Conservation (phyloP, 2,797 vertebrate species). For the Adrianichthys oophorus region DNA sequence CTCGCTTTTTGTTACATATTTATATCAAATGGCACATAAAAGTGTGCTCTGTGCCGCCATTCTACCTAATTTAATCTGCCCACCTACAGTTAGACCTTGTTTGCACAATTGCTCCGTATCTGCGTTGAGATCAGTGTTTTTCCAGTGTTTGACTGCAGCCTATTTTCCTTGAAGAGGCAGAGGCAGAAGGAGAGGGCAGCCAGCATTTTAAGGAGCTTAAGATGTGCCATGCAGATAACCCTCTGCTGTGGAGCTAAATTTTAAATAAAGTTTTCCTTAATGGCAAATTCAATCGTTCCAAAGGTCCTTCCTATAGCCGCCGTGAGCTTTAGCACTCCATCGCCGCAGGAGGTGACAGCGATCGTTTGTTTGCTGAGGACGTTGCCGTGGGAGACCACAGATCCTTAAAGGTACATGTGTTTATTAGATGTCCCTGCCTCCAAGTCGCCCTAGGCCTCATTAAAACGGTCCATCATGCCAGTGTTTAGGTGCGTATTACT, state of each 20-base stretch:
- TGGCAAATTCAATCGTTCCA: conserved; percentile 59
- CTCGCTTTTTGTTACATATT: background rate
- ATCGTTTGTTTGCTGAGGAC: conserved; percentile 30
- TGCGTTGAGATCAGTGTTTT: conserved; percentile 39
- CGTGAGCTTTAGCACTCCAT: conserved; percentile 47
- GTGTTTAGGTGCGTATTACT: conserved; percentile 29
- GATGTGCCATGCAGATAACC: conserved; percentile 56
- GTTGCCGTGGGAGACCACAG: conserved; percentile 10
- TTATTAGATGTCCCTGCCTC: conserved; percentile 47
- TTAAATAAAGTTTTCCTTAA: conserved; percentile 59
- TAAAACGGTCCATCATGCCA: conserved; percentile 60
- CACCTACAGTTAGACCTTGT: conserved; percentile 33
- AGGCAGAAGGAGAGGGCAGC: conserved; percentile 29
- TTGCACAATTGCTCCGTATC: conserved; percentile 32
- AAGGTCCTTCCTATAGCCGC: conserved; percentile 51
- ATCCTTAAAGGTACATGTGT: conserved; percentile 48
- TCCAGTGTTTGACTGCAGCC: conserved; percentile 28
- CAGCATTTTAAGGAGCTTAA: conserved; percentile 23
- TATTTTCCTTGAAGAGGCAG: conserved; percentile 35
- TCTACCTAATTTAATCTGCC: conserved; percentile 14
- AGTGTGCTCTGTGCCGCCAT: conserved; percentile 7
- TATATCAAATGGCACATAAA: background rate
- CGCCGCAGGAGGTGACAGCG: conserved; percentile 37
- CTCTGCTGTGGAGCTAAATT: conserved; percentile 29
- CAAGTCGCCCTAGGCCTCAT: conserved; percentile 47